Base-by-base conservation (phyloP, 2,113 vertebrate genomes). In the Sturnira hondurensis region DNA sequence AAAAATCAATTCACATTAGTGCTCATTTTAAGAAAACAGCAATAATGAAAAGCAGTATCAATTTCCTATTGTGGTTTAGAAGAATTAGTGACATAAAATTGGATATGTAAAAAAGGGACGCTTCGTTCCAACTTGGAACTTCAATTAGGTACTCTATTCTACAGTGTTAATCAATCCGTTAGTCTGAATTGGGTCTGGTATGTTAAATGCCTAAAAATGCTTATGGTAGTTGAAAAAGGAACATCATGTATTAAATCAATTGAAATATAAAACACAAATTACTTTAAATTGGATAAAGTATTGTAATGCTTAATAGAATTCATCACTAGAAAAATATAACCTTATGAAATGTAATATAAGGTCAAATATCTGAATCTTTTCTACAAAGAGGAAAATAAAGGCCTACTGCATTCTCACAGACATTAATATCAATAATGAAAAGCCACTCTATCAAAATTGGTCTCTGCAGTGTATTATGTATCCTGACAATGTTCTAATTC, bases 1-100 rank as follows among this genome's bases (percentile, higher is more conserved):
- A 87, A 76, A 90, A 87, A 31, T 82, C 33, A 78, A 95, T 95
- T 89, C 6, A 52, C 33, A 61, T 97, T 43, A 61, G 47, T 85
- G 50, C 76, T 67, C 70, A 63, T 65, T 76, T 80, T 83, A 83
- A 56, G 52, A 83, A 89, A 65, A n/a, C 15, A 86, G 4, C 5
- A 88, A 70, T 43, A 56, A 82, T 65, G 16, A 86, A 89, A 86
- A 82, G n/a, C 33, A 91, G 8, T 61, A 68, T 89, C 13, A 45
- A 56, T 95, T 85, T 85, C 13, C 17, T 36, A 89, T 68, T 87
- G 58, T 38, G 5, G 26, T 14, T 93, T 83, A 68, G 28, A 81
- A 47, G 41, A 81, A 33, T 10, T 89, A 91, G 33, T 74, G 31
- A 68, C 47, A 87, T 78, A 45, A 90, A 73, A 84, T 26, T 33